A percentile compares a stretch with the other conserved stretches of the same genome.
These are phyloP conservation scores for Noctua janthe DNA, from an alignment of 2,888 invertebrate genomes.

Conservation along the genomic window DNA sequence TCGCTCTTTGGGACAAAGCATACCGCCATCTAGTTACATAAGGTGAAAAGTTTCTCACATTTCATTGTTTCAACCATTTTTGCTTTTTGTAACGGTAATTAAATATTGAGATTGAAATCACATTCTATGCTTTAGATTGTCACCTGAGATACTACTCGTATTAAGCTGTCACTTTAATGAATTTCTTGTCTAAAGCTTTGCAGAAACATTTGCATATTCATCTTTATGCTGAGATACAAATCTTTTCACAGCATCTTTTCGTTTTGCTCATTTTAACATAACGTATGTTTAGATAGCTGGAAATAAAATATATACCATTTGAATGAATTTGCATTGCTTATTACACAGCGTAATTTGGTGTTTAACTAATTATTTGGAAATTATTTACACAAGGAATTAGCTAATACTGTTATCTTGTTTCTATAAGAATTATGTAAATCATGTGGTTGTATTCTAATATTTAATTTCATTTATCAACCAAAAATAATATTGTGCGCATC, in stretches of 20 bases:
- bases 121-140: constrained; percentile 6
- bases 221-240: constrained; percentile 22
- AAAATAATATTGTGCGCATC: too few relatives aligned
- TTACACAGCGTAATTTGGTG: background rate
- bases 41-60: background rate
- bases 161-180: constrained; percentile 16
- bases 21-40: constrained; percentile 26
- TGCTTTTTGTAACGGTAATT: background rate
- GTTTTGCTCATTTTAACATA: background rate
- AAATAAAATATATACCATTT: background rate
- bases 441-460: too few relatives aligned
- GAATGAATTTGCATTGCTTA: background rate
- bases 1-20: background rate
- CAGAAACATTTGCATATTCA: constrained; percentile 21
- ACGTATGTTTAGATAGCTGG: background rate
- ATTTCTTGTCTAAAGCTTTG: constrained; percentile 15
- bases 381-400: constrained; percentile 17
- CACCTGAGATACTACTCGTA: constrained; percentile 9
- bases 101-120: constrained; percentile 1
- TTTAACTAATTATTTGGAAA: constrained; percentile 5
- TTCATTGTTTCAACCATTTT: background rate
- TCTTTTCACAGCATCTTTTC: constrained; percentile 35
- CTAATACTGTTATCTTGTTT: background rate
- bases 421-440: too few relatives aligned
- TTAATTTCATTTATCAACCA: too few relatives aligned